Base-by-base conservation (phyloP, 2,888 invertebrate species). In the Platycheirus rosarum region DNA sequence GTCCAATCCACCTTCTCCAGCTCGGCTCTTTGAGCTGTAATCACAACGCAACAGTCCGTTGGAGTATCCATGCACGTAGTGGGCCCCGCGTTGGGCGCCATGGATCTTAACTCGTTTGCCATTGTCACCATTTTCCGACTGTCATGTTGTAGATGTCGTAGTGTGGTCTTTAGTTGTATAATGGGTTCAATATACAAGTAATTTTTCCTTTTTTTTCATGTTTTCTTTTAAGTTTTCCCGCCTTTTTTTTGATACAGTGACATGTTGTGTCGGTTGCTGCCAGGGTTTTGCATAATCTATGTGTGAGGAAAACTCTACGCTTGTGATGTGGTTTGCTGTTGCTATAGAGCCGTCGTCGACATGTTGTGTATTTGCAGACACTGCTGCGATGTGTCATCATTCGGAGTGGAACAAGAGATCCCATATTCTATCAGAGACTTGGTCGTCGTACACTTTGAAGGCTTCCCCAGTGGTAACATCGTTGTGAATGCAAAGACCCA, bases 251-350 rank as follows among this genome's bases (percentile, higher is more conserved):
- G 3, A 18, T 29, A n/a, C 2, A 13, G 60, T 6, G 60, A 60
- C 26, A 60, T 60, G 57, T 57, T 60, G 60, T 44, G 44, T 55
- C 70, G 40, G 70, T n/a, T 35, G 42, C 62, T 29, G 29, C 13
- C 23, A 53, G 70, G 29, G 14, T 53, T 80, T 80, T 75, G 75
- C 75, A 80, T 80, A 80, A 70, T 44, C 44, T 60, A 11, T 42
- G 44, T 75, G 26, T 18, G 53, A 53, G 60, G 70, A 69, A 69
- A 57, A 53, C 40, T 23, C 13, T 75, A n/a, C 20, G 55, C 32
- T 37, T 37, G 49, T 48, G 29, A 55, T 8, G 42, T 35, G 62
- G 29, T 44, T 57, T 73, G 42, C 23, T 60, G 37, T 42, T 29
- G 16, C n/a, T 26, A 49, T 14, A 18, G 11, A 51, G 66, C 11